A percentile compares a stretch with the other conserved stretches of the same genome.
Conservation (phyloP, 2,888 invertebrate species). For the Plebejus anna region DNA sequence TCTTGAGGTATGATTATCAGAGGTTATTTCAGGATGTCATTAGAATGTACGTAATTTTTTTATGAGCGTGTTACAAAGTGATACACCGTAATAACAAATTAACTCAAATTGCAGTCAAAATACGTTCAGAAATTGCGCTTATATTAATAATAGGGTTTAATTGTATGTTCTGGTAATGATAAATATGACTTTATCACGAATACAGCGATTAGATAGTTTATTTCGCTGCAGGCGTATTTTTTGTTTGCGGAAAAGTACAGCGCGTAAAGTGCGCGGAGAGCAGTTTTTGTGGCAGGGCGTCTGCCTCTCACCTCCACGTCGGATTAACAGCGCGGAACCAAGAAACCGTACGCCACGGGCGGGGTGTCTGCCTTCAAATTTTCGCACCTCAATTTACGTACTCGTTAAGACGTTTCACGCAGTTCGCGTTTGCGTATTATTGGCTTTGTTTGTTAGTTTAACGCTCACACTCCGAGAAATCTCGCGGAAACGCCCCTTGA, state of each 20-base stretch:
- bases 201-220: slow-evolving; percentile 16
- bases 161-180: slow-evolving; percentile 21
- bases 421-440: slow-evolving; percentile 47
- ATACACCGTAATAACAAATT: slow-evolving; percentile 5
- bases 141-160: slow-evolving; percentile 27
- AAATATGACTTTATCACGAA: slow-evolving; percentile 27
- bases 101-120: slow-evolving; percentile 17
- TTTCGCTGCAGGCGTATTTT: slow-evolving; percentile 27
- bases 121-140: slow-evolving; percentile 4
- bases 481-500: slow-evolving; percentile 29
- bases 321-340: slow-evolving; percentile 68
- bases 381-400: slow-evolving; percentile 50
- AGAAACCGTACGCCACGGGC: slow-evolving; percentile 44
- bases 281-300: slow-evolving; percentile 55
- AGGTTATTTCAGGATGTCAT: background rate
- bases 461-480: slow-evolving; percentile 38
- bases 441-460: slow-evolving; percentile 17
- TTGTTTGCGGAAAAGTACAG: slow-evolving; percentile 23
- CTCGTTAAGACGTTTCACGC: slow-evolving; percentile 36
- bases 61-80: background rate
- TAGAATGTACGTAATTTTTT: background rate
- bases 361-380: slow-evolving; percentile 49
- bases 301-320: slow-evolving; percentile 60
- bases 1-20: background rate
- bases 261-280: slow-evolving; percentile 43